Conservation (phyloP, 2,113 vertebrate species). For the Ascaphus truei region DNA sequence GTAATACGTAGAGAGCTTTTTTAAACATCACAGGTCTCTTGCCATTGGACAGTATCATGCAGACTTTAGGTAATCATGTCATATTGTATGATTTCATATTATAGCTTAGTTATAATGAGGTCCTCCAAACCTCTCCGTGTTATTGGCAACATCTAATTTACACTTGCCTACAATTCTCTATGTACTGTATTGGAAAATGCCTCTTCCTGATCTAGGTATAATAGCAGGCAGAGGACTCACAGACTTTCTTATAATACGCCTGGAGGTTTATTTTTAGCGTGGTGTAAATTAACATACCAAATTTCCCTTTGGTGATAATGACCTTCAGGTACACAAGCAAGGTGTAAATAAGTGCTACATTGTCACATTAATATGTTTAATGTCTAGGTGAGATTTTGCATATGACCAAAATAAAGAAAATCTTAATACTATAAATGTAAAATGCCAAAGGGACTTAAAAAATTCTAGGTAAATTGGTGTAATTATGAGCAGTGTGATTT, state of each 20-base stretch:
- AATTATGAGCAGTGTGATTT: no score
- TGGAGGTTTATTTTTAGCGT: neutral
- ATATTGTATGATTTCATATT: neutral
- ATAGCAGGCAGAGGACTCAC: neutral
- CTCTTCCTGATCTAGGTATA: neutral
- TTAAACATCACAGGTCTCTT: no score
- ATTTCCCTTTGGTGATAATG: neutral
- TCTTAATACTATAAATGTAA: no score
- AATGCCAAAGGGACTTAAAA: no score
- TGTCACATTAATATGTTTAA: no score
- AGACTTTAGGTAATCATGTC: neutral
- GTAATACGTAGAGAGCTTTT: no score
- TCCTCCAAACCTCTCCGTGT: neutral
- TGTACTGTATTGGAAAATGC: slow-evolving; percentile 19
- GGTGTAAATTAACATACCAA: slow-evolving; percentile 14
- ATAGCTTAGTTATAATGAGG: slow-evolving; percentile 2
- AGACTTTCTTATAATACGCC: neutral
- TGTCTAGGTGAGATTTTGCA: no score
- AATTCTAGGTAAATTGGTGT: no score
- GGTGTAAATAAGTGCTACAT: neutral
- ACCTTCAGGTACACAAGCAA: neutral
- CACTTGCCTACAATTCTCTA: neutral
- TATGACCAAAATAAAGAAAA: no score
- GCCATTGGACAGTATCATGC: no score
- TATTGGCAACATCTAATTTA: neutral